Base-by-base conservation (phyloP, 2,888 invertebrate species). In the Belgica antarctica region DNA sequence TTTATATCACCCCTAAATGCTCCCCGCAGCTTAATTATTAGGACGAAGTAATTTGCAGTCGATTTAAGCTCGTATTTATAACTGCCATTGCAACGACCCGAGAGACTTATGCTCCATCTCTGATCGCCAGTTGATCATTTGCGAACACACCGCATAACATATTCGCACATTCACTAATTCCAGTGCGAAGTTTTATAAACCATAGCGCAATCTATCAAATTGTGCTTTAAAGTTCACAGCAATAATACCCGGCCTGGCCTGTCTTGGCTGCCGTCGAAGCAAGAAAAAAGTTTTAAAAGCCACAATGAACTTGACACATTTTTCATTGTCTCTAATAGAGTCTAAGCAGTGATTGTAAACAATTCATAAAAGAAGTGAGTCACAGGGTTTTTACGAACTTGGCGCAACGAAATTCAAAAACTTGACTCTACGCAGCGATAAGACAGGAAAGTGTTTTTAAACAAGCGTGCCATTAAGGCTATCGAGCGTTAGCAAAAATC, bases 301-400 rank as follows among this genome's bases (percentile, higher is more conserved):
- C 52, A 52, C 52, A 52, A 17, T 52, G 52, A 52, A 52, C 52
- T 52, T 52, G 52, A 52, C 52, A 52, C 12, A 52, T 52, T 52
- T 31, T 52, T 22, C 52, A 19, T 52, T 52, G 52, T 52, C 52
- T 52, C 22, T 31, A 52, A 52, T 7, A 22, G 41, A 5, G 41
- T 12, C 41, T n/a, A n/a, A n/a, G n/a, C n/a, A 41, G 41, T n/a
- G 41, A n/a, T n/a, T n/a, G n/a, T n/a, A n/a, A n/a, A n/a, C n/a
- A n/a, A n/a, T 10, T 41, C 41, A 15, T 41, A 15, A 41, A 41
- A 41, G 10, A 5, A 15, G 10, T 41, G 41, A 41, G 8, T 41
- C 41, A 41, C 10, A 2, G 10, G n/a, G n/a, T n/a, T n/a, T n/a
- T n/a, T n/a, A n/a, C n/a, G n/a, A n/a, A 41, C 41, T 41, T 41